phyloP scores from a whole-genome alignment of 2,797 vertebrate species.

The Neosilurus hyrtlii region DNA sequence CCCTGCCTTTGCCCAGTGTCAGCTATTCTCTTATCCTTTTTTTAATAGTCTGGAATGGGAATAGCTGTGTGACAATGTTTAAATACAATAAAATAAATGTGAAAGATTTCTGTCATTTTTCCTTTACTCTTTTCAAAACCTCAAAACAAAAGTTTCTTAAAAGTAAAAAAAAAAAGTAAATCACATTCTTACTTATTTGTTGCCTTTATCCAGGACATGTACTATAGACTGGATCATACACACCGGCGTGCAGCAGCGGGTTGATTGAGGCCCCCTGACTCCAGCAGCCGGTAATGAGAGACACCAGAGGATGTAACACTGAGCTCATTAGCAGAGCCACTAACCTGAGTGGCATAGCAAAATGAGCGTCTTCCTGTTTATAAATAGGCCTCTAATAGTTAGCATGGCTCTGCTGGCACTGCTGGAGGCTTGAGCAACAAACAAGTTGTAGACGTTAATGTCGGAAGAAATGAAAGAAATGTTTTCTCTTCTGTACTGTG shows the following conservation, averaged over 20 bases:
- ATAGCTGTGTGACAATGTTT: too few species aligned
- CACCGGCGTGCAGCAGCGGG: conserved; percentile 16
- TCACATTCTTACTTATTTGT: conserved; percentile 2
- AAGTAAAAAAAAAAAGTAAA: conserved; percentile 24
- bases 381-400: conserved; percentile 49
- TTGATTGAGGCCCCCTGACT: conserved; percentile 40
- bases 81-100: not conserved
- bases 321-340: conserved; percentile 49
- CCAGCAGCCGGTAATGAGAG: conserved; percentile 52
- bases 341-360: conserved; percentile 43
- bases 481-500: not conserved
- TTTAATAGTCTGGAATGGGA: too few species aligned
- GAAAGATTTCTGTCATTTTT: not conserved
- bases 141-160: conserved; percentile 35
- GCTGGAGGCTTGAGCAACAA: conserved; percentile 30
- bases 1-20: too few species aligned
- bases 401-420: conserved; percentile 24
- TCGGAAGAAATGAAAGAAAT: conserved; percentile 11
- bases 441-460: not conserved
- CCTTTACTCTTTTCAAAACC: not conserved
- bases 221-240: conserved; percentile 16
- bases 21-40: too few species aligned
- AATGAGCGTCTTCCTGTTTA: conserved; percentile 46
- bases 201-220: conserved; percentile 5
- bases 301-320: conserved; percentile 35